Evolutionary conservation across 1,140 invertebrate species (phyloP).

Genomic region (Drosophila nigrodunni): DNA sequence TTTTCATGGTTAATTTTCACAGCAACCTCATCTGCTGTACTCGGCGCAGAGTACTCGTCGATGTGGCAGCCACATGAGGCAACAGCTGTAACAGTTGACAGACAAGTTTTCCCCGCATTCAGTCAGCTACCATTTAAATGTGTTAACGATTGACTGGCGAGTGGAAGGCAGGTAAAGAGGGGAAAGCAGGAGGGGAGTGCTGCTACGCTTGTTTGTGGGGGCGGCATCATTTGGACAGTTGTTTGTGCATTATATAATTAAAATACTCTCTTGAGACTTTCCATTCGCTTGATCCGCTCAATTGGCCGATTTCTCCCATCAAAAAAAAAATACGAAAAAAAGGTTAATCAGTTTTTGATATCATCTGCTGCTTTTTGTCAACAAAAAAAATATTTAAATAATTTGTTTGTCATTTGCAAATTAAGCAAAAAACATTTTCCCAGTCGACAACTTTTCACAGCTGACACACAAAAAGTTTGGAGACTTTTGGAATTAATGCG

Average conservation of each 20-base stretch:
- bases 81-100: slow-evolving; percentile 38
- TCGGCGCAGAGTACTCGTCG: not conserved
- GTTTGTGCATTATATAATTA: slow-evolving; percentile 45
- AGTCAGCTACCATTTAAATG: slow-evolving; percentile 37
- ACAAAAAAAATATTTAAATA: not conserved
- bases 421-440: slow-evolving; percentile 17
- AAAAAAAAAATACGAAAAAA: slow-evolving; percentile 24
- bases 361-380: not conserved
- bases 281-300: slow-evolving; percentile 40
- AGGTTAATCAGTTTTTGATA: not conserved
- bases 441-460: slow-evolving; percentile 1
- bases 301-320: slow-evolving; percentile 43
- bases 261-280: slow-evolving; percentile 34
- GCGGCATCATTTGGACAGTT: slow-evolving; percentile 15
- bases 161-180: no score
- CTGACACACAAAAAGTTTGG: slow-evolving; percentile 4
- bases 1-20: slow-evolving; percentile 71
- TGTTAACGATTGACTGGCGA: slow-evolving; percentile 36
- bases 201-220: slow-evolving; percentile 25
- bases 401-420: slow-evolving; percentile 18
- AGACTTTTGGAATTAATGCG: not conserved
- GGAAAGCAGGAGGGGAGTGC: not conserved
- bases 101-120: slow-evolving; percentile 60
- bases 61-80: slow-evolving; percentile 13
- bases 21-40: slow-evolving; percentile 15